phyloP scores from a whole-genome alignment of 2,797 vertebrate species.

The Esox masquinongy region DNA sequence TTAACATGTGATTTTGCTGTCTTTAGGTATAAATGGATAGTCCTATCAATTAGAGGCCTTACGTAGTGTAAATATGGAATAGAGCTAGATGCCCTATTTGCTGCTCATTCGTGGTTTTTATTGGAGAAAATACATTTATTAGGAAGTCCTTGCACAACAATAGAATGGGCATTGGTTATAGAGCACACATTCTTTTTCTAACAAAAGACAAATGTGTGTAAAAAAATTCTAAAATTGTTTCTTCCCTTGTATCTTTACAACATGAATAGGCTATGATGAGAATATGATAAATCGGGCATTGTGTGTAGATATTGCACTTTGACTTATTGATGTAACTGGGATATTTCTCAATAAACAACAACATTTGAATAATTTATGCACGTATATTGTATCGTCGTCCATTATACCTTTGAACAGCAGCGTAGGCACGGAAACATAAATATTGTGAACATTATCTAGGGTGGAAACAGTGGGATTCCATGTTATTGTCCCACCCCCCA shows the following conservation, averaged over 20 bases:
- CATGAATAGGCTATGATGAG: slow-evolving; percentile 59
- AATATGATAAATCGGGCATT: slow-evolving; percentile 51
- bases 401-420: slow-evolving; percentile 76
- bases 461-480: slow-evolving; percentile 81
- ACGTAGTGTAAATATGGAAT: slow-evolving; percentile 10
- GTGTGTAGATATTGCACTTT: slow-evolving; percentile 69
- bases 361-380: slow-evolving; percentile 81
- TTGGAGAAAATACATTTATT: slow-evolving; percentile 32
- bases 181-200: slow-evolving; percentile 15
- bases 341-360: slow-evolving; percentile 70
- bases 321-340: slow-evolving; percentile 68
- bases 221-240: slow-evolving; percentile 43
- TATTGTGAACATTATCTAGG: slow-evolving; percentile 75
- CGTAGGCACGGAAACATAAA: slow-evolving; percentile 75
- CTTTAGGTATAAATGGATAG: slow-evolving; percentile 59
- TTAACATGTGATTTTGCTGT: slow-evolving; percentile 53
- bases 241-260: slow-evolving; percentile 34
- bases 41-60: slow-evolving; percentile 42
- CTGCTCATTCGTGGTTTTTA: slow-evolving; percentile 30
- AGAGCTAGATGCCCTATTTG: slow-evolving; percentile 25
- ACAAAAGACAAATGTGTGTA: slow-evolving; percentile 30
- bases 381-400: slow-evolving; percentile 61
- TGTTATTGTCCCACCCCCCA: slow-evolving; percentile 92
- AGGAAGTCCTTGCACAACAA: slow-evolving; percentile 19
- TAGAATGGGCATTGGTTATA: not conserved